phyloP scores from a whole-genome alignment of 1,140 invertebrate genomes.

The Drosophila tsacasi region DNA sequence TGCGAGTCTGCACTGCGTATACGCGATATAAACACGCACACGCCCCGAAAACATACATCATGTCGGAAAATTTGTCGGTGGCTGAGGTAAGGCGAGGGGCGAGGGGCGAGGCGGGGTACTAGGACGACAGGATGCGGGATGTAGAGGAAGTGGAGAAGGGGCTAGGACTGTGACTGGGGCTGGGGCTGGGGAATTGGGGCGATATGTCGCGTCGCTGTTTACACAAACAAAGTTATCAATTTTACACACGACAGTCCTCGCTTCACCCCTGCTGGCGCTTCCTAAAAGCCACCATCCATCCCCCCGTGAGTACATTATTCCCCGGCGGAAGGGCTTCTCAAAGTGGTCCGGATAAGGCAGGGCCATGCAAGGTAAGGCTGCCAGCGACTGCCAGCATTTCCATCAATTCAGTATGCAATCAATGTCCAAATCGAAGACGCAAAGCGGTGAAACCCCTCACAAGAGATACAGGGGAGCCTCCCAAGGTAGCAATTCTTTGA shows the following conservation, averaged over 20 bases:
- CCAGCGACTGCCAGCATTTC: conserved; percentile 53
- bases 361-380: conserved; percentile 16
- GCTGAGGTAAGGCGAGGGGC: neutral
- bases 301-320: conserved; percentile 15
- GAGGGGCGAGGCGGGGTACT: neutral
- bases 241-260: conserved; percentile 70
- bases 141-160: conserved; percentile 7
- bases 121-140: conserved; percentile 9
- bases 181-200: conserved; percentile 9
- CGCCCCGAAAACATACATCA: conserved; percentile 78
- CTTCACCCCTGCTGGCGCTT: conserved; percentile 19
- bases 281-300: conserved; percentile 9
- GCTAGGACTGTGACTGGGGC: neutral
- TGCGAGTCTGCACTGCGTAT: conserved; percentile 63
- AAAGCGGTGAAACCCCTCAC: conserved; percentile 58
- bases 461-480: conserved; percentile 31
- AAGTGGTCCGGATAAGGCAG: conserved; percentile 29
- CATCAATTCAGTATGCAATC: conserved; percentile 81
- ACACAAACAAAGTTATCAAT: conserved; percentile 84
- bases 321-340: conserved; percentile 46
- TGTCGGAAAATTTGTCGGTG: conserved; percentile 68
- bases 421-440: conserved; percentile 79
- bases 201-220: conserved; percentile 79
- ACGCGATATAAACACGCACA: conserved; percentile 80
- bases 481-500: too few species aligned